A percentile compares a stretch with the other conserved stretches of the same genome.
These are phyloP conservation scores for Platynereis dumerilii DNA, from an alignment of 2,888 invertebrate genomes.

Conservation along the genomic window DNA sequence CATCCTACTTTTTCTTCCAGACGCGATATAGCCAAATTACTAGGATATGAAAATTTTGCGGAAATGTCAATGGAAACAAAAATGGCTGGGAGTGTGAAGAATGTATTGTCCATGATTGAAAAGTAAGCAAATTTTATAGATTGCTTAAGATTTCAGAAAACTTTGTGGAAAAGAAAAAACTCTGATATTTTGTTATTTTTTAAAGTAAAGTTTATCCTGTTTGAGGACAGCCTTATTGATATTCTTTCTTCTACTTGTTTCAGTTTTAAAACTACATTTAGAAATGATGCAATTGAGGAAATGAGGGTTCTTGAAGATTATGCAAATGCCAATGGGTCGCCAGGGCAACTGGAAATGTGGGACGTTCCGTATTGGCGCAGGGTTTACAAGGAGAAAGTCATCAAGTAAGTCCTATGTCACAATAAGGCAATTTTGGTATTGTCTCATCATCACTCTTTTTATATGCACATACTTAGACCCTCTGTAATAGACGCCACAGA, in stretches of 20 bases:
- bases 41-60: slow-evolving; percentile 81
- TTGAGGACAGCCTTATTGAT: no score
- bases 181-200: no score
- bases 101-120: slow-evolving; percentile 75
- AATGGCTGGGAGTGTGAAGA: slow-evolving; percentile 83
- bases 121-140: slow-evolving; percentile 23
- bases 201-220: no score
- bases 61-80: slow-evolving; percentile 93
- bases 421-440: background rate
- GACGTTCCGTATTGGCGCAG: slow-evolving; percentile 89
- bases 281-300: slow-evolving; percentile 78
- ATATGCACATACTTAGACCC: no score
- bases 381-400: slow-evolving; percentile 72
- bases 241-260: slow-evolving; percentile 12
- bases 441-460: no score
- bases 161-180: no score
- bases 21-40: slow-evolving; percentile 74
- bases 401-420: slow-evolving; percentile 24
- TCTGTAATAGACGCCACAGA: no score
- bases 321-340: slow-evolving; percentile 76
- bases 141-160: background rate
- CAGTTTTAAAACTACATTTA: slow-evolving; percentile 50
- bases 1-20: slow-evolving; percentile 63
- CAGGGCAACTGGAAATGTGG: slow-evolving; percentile 75
- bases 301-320: slow-evolving; percentile 75